Base-by-base conservation (phyloP, 1,140 invertebrate species). In the Trialeurodes vaporariorum region DNA sequence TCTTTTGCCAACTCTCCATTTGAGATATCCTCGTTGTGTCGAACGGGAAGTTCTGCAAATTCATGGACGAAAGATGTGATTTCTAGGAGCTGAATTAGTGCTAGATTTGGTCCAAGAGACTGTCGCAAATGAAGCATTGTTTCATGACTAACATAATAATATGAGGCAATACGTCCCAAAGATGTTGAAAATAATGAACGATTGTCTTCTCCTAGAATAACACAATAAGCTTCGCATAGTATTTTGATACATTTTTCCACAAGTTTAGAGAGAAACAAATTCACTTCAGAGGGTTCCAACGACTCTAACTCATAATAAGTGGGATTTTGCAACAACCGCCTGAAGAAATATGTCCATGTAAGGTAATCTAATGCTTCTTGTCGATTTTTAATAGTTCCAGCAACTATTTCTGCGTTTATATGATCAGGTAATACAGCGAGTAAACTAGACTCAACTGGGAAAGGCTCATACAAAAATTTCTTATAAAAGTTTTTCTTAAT, bases 401-500 rank as follows among this genome's bases (percentile, higher is more conserved):
- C 81, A 21, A 79, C 76, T 58, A 91, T 91, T 83, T 99, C 98
- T 1, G 98, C 98, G 80, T 99, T 99, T 61, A 99, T 83, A 79
- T 99, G 98, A 79, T 99, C 97, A 0, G 96, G 85, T 17, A 99
- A 77, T 0, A 98, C 96, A 66, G 87, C 84, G 9, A 98, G 78
- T 21, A 99, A 79, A 77, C 89, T 96, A 0, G 96, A 98, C 78
- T 99, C 98, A 0, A 99, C 96, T 0, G 98, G 98, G 78, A 99
- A 99, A 0, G 98, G 98, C 77, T 99, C 95, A 77, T 99, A 98
- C 0, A 99, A 79, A 78, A 99, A 99, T 77, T 97, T 97, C 76
- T 98, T 98, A 79, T 99, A 99, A 81, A 98, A 99, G 76, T 94
- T 92, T 78, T 99, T 99, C 79, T 99, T 99, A 25, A 92, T 86